These are phyloP conservation scores for Scrobipalpa costella DNA, from an alignment of 2,888 invertebrate species.

Conservation along the genomic window DNA sequence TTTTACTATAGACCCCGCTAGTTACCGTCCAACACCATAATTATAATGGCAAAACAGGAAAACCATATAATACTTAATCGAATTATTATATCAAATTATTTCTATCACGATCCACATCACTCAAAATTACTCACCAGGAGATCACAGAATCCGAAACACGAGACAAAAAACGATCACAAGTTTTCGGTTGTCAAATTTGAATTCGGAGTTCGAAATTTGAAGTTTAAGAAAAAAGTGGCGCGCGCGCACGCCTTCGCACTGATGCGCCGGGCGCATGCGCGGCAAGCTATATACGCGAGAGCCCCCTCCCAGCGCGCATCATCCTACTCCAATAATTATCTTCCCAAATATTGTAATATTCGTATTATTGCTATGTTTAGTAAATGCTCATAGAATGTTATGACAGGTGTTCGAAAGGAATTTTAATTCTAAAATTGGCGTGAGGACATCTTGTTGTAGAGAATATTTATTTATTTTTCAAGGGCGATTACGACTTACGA, in stretches of 20 bases:
- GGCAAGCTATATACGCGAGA: slow-evolving; percentile 8
- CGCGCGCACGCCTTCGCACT: slow-evolving; percentile 16
- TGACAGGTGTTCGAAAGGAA: background rate
- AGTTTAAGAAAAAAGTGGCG: slow-evolving; percentile 17
- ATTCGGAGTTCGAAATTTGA: slow-evolving; percentile 19
- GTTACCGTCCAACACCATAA: background rate
- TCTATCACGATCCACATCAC: slow-evolving; percentile 2
- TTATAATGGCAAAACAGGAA: background rate
- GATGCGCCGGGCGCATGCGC: slow-evolving; percentile 16
- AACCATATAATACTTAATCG: background rate
- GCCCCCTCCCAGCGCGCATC: slow-evolving; percentile 7
- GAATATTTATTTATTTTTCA: background rate
- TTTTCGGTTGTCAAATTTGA: slow-evolving; percentile 20
- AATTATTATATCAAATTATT: slow-evolving; percentile 1
- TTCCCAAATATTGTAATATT: slow-evolving; percentile 20
- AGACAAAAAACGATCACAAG: slow-evolving; percentile 10
- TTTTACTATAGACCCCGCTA: no score
- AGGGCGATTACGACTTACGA: background rate
- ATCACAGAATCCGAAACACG: slow-evolving; percentile 15
- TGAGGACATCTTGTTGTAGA: background rate
- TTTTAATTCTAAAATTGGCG: background rate
- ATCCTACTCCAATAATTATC: slow-evolving; percentile 21
- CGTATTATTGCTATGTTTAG: slow-evolving; percentile 8
- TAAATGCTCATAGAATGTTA: background rate
- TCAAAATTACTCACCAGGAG: slow-evolving; percentile 15